These are phyloP conservation scores for Empidonax traillii DNA, from an alignment of 2,113 vertebrate species.

Conservation along the genomic window DNA sequence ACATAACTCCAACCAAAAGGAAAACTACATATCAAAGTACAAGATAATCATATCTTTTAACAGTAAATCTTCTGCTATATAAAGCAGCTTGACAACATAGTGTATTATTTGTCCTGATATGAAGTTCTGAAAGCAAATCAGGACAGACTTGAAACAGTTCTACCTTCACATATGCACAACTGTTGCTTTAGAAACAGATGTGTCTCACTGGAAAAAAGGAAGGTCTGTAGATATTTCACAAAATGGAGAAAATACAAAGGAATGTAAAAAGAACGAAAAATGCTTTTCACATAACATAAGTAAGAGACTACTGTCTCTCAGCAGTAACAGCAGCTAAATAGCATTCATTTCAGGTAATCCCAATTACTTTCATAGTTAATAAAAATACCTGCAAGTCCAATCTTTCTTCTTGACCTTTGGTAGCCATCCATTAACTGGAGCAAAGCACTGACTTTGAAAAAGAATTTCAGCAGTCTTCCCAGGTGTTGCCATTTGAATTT, in stretches of 20 bases:
- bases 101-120: not conserved
- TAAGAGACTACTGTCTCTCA: not conserved
- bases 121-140: not conserved
- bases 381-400: not conserved
- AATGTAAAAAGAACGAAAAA: not conserved
- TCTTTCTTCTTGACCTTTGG: not conserved
- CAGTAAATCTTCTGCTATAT: not conserved
- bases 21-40: not conserved
- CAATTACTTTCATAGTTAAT: not conserved
- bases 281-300: not conserved
- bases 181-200: not conserved
- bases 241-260: not conserved
- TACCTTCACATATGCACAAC: not conserved
- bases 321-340: not conserved
- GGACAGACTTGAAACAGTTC: not conserved
- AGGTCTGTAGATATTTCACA: not conserved
- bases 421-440: not conserved
- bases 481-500: not conserved
- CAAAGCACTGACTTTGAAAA: not conserved
- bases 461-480: not conserved
- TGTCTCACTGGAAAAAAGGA: not conserved
- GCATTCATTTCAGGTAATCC: not conserved
- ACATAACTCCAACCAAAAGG: not conserved
- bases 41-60: not conserved
- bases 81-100: not conserved